These are phyloP conservation scores for Timandra comae DNA, from an alignment of 2,888 invertebrate genomes.

Conservation along the genomic window DNA sequence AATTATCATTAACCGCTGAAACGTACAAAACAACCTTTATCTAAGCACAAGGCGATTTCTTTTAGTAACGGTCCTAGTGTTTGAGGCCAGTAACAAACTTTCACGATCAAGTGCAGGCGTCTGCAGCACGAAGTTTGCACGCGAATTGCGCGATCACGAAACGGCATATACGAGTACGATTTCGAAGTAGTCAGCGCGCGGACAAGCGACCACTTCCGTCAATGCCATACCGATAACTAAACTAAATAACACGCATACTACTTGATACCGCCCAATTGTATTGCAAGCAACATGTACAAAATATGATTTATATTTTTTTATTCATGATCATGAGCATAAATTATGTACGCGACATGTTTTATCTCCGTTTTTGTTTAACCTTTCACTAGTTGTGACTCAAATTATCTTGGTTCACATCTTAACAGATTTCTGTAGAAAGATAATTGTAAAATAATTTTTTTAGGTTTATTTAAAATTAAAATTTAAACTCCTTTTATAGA, in stretches of 20 bases:
- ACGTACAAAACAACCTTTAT: conserved; percentile 39
- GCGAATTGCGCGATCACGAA: conserved; percentile 46
- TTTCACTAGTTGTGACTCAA: conserved; percentile 6
- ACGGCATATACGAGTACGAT: too few relatives aligned
- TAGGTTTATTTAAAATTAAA: too few relatives aligned
- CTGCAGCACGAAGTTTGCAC: conserved; percentile 46
- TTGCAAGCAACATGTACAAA: not conserved
- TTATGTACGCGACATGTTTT: not conserved
- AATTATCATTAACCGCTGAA: conserved; percentile 27
- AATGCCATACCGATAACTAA: conserved; percentile 56
- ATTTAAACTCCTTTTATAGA: too few relatives aligned
- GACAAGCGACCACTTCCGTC: conserved; percentile 48
- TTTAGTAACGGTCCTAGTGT: conserved; percentile 64
- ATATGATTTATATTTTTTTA: not conserved
- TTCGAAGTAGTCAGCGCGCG: conserved; percentile 28
- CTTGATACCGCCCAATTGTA: not conserved
- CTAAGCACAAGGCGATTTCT: conserved; percentile 50
- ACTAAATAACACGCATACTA: conserved; percentile 22
- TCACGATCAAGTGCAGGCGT: conserved; percentile 69
- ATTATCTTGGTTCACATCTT: too few relatives aligned
- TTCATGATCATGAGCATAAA: not conserved
- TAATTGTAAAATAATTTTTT: too few relatives aligned
- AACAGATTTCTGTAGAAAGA: too few relatives aligned
- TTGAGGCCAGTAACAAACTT: conserved; percentile 70
- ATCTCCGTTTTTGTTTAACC: conserved; percentile 1